Conservation (phyloP, 1,140 invertebrate species). For the Caenorhabditis brenneri region DNA sequence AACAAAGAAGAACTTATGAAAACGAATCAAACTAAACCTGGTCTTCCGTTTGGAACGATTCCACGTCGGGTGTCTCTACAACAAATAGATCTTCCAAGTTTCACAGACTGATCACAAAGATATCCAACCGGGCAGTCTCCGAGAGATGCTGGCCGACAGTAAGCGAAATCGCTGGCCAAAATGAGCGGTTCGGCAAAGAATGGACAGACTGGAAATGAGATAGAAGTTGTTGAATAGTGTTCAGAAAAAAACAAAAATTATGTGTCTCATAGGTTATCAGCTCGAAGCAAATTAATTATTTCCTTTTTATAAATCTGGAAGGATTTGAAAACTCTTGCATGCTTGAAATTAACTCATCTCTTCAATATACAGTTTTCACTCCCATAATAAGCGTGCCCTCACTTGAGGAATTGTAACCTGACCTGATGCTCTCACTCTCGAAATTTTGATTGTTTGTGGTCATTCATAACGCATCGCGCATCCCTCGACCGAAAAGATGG, state of each 20-base stretch:
- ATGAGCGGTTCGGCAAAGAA: conserved; percentile 63
- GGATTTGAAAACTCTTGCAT: too few species aligned
- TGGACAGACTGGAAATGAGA: conserved; percentile 60
- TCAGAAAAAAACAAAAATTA: neutral
- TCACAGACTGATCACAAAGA: conserved; percentile 65
- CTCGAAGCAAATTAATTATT: too few species aligned
- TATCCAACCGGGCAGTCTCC: conserved; percentile 64
- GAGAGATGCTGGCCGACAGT: conserved; percentile 60
- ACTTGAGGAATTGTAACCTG: conserved; percentile 25
- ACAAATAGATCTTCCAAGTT: conserved; percentile 64
- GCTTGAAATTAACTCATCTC: too few species aligned
- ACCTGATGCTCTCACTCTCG: neutral
- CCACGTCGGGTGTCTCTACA: conserved; percentile 57
- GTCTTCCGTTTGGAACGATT: conserved; percentile 12
- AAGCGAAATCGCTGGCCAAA: conserved; percentile 59
- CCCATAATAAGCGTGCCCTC: neutral
- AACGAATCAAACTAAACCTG: neutral
- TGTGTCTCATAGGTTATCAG: too few species aligned
- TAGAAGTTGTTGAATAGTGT: neutral
- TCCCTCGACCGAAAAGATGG: neutral
- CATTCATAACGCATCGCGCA: conserved; percentile 34
- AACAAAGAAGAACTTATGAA: neutral
- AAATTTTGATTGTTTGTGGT: conserved; percentile 36
- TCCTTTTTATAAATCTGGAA: too few species aligned
- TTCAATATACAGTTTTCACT: neutral